phyloP scores from a whole-genome alignment of 2,113 vertebrate species.

The Mola mola region DNA sequence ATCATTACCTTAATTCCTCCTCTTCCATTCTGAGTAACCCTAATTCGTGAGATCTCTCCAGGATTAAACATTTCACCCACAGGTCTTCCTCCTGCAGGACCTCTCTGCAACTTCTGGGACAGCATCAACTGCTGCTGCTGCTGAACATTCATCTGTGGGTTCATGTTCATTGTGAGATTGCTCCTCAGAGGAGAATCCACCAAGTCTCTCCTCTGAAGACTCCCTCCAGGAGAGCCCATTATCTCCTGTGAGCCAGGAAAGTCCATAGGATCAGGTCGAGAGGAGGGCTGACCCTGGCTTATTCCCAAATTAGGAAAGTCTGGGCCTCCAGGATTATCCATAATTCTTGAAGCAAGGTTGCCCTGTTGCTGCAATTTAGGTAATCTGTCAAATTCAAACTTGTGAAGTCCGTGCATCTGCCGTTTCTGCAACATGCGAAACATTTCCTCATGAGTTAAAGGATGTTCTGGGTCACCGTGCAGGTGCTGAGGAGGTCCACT shows the following conservation, averaged over 20 bases:
- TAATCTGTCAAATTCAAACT: constrained; percentile 84
- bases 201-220: constrained; percentile 87
- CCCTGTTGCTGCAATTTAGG: constrained; percentile 89
- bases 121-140: constrained; percentile 89
- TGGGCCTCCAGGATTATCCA: constrained; percentile 79
- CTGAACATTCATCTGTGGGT: constrained; percentile 88
- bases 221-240: constrained; percentile 85
- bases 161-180: constrained; percentile 90
- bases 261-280: constrained; percentile 84
- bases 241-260: constrained; percentile 88
- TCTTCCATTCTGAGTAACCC: constrained; percentile 85
- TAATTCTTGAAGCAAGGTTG: constrained; percentile 71
- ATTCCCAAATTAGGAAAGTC: constrained; percentile 76
- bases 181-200: constrained; percentile 86
- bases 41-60: constrained; percentile 86
- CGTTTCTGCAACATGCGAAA: constrained; percentile 91
- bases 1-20: constrained; percentile 85
- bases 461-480: constrained; percentile 88
- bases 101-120: constrained; percentile 89
- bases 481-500: constrained; percentile 78
- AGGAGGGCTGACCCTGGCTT: constrained; percentile 64
- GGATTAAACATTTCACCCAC: constrained; percentile 83
- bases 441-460: constrained; percentile 90
- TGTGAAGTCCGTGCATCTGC: constrained; percentile 86
- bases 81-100: constrained; percentile 76